phyloP scores from a whole-genome alignment of 2,113 vertebrate genomes.

The Eulacestoma nigropectus region DNA sequence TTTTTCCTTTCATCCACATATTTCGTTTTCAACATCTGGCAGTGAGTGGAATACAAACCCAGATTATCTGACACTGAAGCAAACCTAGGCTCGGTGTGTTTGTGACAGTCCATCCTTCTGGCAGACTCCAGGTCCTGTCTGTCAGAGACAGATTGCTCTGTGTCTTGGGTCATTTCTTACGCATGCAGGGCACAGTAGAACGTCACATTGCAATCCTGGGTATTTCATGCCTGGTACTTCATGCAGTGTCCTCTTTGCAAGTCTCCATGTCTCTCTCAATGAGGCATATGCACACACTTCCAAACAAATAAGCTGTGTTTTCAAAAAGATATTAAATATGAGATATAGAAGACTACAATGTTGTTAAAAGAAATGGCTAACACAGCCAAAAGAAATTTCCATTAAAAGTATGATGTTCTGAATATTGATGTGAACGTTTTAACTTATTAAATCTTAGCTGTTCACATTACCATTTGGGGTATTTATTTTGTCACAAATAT shows the following conservation, averaged over 20 bases:
- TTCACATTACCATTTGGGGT: background rate
- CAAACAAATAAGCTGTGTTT: conserved; percentile 90
- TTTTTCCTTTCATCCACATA: background rate
- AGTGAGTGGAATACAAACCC: conserved; percentile 61
- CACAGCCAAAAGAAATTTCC: background rate
- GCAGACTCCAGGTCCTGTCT: background rate
- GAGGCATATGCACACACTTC: conserved; percentile 90
- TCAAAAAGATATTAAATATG: background rate
- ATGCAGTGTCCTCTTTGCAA: conserved; percentile 22
- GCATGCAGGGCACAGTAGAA: conserved; percentile 50
- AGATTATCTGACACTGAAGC: background rate
- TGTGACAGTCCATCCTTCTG: background rate
- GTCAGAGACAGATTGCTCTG: background rate
- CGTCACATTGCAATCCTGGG: conserved; percentile 34
- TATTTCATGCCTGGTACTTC: conserved; percentile 32
- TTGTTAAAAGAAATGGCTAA: background rate
- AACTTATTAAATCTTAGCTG: background rate
- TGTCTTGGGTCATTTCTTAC: conserved; percentile 49
- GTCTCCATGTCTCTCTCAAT: conserved; percentile 70
- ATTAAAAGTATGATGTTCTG: background rate
- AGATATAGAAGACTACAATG: background rate
- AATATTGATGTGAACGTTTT: background rate
- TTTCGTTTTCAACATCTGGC: conserved; percentile 54
- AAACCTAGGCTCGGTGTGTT: background rate
- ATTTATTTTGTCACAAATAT: background rate